Conservation (phyloP, 2,113 vertebrate species). For the cattle (Bos taurus) region ARS-UCD2.0 NC_037335.1:40124001-40124500, state of each 20-base stretch:
- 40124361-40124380: background rate
- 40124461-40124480: background rate
- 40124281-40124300: background rate
- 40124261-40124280: background rate
- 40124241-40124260: background rate
- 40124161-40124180: background rate
- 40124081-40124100: background rate
- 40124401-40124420: slow-evolving; percentile 11
- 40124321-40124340: background rate
- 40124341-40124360: background rate
- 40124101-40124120: background rate
- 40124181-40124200: background rate
- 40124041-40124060: background rate
- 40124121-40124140: background rate
- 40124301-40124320: slow-evolving; percentile 6
- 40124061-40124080: background rate
- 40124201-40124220: background rate
- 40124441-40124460: slow-evolving; percentile 22
- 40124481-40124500: background rate
- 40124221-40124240: background rate
- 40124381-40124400: background rate
- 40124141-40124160: background rate
- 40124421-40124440: background rate
- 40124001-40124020: background rate
- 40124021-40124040: background rate